Evolutionary conservation across 2,797 vertebrate species (phyloP).

Genomic region (Poeciliopsis presidionis): DNA sequence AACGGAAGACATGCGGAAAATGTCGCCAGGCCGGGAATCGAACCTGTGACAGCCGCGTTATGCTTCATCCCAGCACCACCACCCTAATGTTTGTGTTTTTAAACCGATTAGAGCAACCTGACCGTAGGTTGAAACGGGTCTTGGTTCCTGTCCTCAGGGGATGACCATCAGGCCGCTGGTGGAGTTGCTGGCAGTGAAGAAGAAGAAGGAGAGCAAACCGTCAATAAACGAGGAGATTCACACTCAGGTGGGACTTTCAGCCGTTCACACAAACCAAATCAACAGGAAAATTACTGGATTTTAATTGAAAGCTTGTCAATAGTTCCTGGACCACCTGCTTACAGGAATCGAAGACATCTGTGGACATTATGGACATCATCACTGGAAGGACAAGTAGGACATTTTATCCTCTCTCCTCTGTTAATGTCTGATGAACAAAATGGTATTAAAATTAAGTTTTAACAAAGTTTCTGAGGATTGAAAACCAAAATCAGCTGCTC

Average conservation of each 20-base stretch:
- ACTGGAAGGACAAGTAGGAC: slow-evolving; percentile 96
- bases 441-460: background rate
- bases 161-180: slow-evolving; percentile 97
- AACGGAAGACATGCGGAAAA: too few relatives aligned
- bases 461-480: background rate
- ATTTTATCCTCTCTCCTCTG: background rate
- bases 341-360: slow-evolving; percentile 94
- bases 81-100: background rate
- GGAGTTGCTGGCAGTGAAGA: slow-evolving; percentile 95
- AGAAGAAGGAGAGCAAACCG: slow-evolving; percentile 88
- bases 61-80: too few relatives aligned
- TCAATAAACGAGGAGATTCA: slow-evolving; percentile 98
- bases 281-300: background rate
- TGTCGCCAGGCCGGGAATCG: too few relatives aligned
- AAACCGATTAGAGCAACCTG: too few relatives aligned
- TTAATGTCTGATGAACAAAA: background rate
- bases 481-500: background rate
- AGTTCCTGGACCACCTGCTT: slow-evolving; percentile 96
- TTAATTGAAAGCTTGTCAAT: background rate
- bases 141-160: slow-evolving; percentile 77
- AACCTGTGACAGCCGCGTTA: too few relatives aligned
- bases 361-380: slow-evolving; percentile 94
- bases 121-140: too few relatives aligned
- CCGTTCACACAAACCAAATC: background rate
- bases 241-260: slow-evolving; percentile 74